These are phyloP conservation scores for Melanostoma scalare DNA, from an alignment of 2,888 invertebrate species.

Conservation along the genomic window DNA sequence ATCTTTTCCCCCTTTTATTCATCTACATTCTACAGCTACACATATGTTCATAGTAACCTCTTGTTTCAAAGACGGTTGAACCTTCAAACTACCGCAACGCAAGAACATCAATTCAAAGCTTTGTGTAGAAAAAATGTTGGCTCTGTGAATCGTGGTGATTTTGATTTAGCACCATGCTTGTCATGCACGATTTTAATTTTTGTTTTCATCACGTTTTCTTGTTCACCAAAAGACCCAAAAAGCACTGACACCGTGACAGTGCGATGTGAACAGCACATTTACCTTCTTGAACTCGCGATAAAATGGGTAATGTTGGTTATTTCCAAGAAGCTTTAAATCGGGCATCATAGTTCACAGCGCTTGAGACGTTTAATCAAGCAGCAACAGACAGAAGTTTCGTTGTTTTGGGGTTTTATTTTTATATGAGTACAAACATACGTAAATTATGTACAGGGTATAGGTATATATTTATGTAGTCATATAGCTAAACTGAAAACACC, in stretches of 20 bases:
- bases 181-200: constrained; percentile 2
- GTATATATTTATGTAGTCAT: too few relatives aligned
- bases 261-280: constrained; percentile 35
- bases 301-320: constrained; percentile 31
- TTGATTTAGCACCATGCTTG: constrained; percentile 20
- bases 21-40: too few relatives aligned
- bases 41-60: too few relatives aligned
- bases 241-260: constrained; percentile 33
- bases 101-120: not conserved
- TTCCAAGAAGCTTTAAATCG: constrained; percentile 36
- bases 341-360: not conserved
- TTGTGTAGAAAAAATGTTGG: not conserved
- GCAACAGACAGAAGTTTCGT: not conserved
- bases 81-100: not conserved
- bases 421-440: too few relatives aligned
- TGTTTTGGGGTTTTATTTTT: too few relatives aligned
- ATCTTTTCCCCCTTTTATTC: too few relatives aligned
- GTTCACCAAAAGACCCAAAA: not conserved
- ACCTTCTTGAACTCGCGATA: constrained; percentile 7
- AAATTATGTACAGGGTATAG: too few relatives aligned
- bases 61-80: constrained; percentile 12
- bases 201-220: constrained; percentile 15
- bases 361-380: constrained; percentile 2
- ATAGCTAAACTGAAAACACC: too few relatives aligned
- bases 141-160: constrained; percentile 12